These are phyloP conservation scores for Craseonycteris thonglongyai DNA, from an alignment of 2,113 vertebrate genomes.

Conservation along the genomic window DNA sequence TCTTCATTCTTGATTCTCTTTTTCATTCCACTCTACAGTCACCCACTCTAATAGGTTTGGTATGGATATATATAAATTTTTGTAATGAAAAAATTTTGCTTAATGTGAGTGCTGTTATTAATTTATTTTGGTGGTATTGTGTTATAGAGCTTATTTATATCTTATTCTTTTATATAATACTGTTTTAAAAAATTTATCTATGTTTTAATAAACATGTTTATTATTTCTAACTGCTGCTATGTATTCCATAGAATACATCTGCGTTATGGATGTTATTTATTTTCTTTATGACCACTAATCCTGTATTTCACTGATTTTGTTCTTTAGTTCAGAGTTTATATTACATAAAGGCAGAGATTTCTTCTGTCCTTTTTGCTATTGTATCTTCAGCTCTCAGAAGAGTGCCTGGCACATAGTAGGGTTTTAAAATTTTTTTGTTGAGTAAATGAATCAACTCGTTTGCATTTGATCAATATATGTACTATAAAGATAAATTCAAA, in stretches of 20 bases:
- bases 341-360: neutral
- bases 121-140: neutral
- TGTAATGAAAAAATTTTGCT: neutral
- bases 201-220: neutral
- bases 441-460: neutral
- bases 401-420: neutral
- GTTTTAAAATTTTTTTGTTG: neutral
- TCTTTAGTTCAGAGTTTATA: neutral
- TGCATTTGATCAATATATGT: neutral
- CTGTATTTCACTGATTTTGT: neutral
- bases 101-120: neutral
- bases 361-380: neutral
- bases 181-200: neutral
- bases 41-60: neutral
- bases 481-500: neutral
- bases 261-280: neutral
- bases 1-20: neutral
- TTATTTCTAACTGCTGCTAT: neutral
- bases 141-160: conserved; percentile 12
- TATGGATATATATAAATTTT: neutral
- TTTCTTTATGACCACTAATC: neutral
- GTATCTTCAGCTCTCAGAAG: neutral
- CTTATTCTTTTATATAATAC: neutral
- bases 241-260: neutral
- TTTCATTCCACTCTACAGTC: neutral